Evolutionary conservation across 2,888 invertebrate genomes (phyloP).

Genomic region (Cryptocephalus primarius): DNA sequence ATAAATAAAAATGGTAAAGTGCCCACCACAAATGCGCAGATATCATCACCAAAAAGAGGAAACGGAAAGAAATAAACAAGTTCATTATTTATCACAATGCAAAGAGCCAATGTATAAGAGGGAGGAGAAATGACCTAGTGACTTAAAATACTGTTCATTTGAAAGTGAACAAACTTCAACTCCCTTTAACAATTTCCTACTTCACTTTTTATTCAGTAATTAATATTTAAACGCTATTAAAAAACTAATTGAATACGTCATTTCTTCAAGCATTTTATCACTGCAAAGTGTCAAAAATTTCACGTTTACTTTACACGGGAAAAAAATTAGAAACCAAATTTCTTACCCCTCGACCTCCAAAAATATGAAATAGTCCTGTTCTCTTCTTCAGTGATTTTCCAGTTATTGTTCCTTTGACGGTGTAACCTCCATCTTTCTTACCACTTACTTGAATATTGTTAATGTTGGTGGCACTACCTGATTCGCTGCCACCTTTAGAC

Average conservation of each 20-base stretch:
- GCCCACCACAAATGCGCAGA: constrained; percentile 16
- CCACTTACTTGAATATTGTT: constrained; percentile 26
- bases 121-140: no score
- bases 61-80: constrained; percentile 15
- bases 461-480: constrained; percentile 32
- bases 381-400: constrained; percentile 78
- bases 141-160: no score
- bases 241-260: no score
- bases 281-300: no score
- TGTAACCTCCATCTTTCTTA: constrained; percentile 41
- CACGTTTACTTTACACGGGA: no score
- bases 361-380: constrained; percentile 79
- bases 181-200: no score
- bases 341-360: constrained; percentile 87
- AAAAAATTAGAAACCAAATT: no score
- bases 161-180: no score
- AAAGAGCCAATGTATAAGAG: not conserved
- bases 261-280: no score
- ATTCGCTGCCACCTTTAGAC: constrained; percentile 39
- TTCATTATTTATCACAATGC: not conserved
- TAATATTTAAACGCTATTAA: no score
- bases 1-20: constrained; percentile 12
- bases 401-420: constrained; percentile 74
- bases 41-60: constrained; percentile 17
- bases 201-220: no score